phyloP scores from a whole-genome alignment of 2,113 vertebrate species.

The Clupea harengus region DNA sequence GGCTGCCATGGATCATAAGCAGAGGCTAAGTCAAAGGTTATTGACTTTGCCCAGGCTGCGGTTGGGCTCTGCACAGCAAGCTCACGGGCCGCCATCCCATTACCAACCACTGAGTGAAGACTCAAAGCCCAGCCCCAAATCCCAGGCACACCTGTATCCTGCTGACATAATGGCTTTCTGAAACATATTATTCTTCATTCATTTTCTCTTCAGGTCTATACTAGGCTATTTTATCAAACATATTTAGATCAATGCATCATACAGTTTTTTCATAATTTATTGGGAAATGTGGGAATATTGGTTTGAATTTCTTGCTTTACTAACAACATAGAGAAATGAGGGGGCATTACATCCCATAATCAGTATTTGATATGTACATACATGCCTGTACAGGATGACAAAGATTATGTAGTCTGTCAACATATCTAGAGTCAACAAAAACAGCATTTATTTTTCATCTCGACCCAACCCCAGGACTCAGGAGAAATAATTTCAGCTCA shows the following conservation, averaged over 20 bases:
- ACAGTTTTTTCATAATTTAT: background rate
- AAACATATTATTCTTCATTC: background rate
- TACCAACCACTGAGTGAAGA: conserved; percentile 34
- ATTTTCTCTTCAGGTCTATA: background rate
- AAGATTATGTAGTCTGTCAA: background rate
- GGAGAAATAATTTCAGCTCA: background rate
- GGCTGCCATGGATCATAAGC: background rate
- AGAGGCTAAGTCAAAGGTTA: background rate
- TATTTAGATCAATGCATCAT: background rate
- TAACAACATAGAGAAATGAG: background rate
- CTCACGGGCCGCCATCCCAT: conserved; percentile 13
- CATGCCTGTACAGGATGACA: background rate
- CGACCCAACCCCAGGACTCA: background rate
- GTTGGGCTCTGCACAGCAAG: background rate
- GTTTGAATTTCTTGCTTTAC: background rate
- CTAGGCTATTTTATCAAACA: background rate
- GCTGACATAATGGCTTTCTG: background rate
- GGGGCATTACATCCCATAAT: background rate
- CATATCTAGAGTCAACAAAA: background rate
- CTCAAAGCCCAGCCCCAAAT: conserved; percentile 33
- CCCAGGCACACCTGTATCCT: background rate
- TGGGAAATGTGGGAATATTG: background rate
- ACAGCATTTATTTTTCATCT: conserved; percentile 6
- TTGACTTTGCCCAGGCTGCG: background rate
- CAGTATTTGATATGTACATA: background rate